These are phyloP conservation scores for Eristalis pertinax DNA, from an alignment of 2,888 invertebrate genomes.

Conservation along the genomic window DNA sequence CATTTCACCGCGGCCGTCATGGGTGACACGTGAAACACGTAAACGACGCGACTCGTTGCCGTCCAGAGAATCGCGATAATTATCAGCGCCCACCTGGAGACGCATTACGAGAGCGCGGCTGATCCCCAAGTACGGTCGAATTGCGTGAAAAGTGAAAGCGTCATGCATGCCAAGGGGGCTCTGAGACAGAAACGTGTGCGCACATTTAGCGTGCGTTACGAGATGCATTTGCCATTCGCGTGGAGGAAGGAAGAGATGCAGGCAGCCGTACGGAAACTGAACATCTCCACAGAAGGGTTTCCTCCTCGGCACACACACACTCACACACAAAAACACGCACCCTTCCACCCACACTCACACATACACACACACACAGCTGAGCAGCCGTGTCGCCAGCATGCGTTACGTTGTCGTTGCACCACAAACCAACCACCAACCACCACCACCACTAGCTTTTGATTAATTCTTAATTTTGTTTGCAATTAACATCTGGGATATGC, in stretches of 20 bases:
- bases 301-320: background rate
- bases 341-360: too few species aligned
- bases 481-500: conserved; percentile 70
- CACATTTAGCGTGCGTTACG: conserved; percentile 10
- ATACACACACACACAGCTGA: too few species aligned
- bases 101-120: background rate
- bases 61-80: background rate
- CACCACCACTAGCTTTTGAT: conserved; percentile 28
- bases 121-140: background rate
- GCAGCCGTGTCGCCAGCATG: too few species aligned
- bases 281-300: conserved; percentile 6
- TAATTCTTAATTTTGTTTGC: conserved; percentile 30
- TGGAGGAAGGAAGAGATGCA: conserved; percentile 19
- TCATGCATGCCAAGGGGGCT: conserved; percentile 27
- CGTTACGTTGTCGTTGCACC: conserved; percentile 22
- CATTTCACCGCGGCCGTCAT: background rate
- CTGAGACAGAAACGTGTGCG: conserved; percentile 7
- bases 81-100: background rate
- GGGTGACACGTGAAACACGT: background rate
- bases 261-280: conserved; percentile 24
- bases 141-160: conserved; percentile 56
- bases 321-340: background rate
- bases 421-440: background rate
- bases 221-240: background rate
- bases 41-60: background rate